Conservation (phyloP, 2,797 vertebrate genomes). For the Falco berigora region DNA sequence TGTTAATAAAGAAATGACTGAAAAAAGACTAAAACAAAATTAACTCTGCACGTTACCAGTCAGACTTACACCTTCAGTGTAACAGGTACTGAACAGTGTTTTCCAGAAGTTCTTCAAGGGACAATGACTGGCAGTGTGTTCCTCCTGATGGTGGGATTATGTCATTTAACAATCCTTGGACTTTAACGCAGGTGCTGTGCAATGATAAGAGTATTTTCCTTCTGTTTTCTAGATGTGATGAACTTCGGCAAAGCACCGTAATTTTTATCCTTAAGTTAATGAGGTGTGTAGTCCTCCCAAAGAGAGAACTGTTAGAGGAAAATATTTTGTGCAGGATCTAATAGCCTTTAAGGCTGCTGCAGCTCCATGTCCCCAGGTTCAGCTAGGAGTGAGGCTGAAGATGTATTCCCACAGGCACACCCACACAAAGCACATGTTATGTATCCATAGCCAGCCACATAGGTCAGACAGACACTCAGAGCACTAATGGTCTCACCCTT, state of each 20-base stretch:
- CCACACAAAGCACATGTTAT: accelerated
- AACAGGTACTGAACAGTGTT: accelerated
- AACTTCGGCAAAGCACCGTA: constrained; percentile 22
- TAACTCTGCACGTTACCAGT: not conserved
- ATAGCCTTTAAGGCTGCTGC: not conserved
- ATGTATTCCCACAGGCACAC: not conserved
- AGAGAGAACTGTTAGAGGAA: not conserved
- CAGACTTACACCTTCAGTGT: not conserved
- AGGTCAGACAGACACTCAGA: not conserved
- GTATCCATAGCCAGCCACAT: not conserved
- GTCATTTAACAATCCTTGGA: not conserved
- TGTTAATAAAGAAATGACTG: not conserved
- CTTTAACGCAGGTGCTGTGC: not conserved
- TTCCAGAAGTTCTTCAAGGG: not conserved
- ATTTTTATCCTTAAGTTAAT: constrained; percentile 38
- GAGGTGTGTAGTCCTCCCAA: not conserved
- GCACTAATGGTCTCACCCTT: not conserved
- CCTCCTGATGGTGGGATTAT: not conserved
- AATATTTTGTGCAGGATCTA: not conserved
- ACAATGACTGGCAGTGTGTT: not conserved
- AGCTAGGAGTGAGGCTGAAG: not conserved
- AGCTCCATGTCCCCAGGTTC: not conserved
- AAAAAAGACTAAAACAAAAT: not conserved
- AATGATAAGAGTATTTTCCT: not conserved
- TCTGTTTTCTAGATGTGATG: not conserved